phyloP scores from a whole-genome alignment of 2,797 vertebrate species.

The Lagorchestes hirsutus region DNA sequence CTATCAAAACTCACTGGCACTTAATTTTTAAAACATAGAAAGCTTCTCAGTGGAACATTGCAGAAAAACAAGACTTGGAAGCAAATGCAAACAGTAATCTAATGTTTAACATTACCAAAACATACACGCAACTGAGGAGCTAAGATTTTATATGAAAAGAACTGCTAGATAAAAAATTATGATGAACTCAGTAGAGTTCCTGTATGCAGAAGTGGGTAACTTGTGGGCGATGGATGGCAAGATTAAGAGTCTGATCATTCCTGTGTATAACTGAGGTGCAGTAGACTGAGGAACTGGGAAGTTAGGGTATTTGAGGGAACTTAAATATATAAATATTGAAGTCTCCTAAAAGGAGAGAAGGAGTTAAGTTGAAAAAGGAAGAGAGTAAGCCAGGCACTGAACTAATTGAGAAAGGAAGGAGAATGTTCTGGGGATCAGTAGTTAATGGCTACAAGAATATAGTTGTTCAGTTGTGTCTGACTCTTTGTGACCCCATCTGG shows the following conservation, averaged over 20 bases:
- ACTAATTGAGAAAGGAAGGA: background rate
- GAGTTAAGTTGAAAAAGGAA: background rate
- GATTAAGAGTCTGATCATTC: background rate
- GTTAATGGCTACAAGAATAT: background rate
- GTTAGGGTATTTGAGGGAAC: background rate
- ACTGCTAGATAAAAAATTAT: background rate
- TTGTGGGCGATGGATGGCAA: background rate
- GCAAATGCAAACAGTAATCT: background rate
- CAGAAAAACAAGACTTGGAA: background rate
- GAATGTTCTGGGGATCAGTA: background rate
- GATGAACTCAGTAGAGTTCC: background rate
- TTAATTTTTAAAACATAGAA: background rate
- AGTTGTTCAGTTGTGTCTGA: background rate
- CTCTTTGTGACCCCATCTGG: background rate
- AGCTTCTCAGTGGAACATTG: background rate
- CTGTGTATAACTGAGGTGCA: background rate
- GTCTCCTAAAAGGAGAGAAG: background rate
- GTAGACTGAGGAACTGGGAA: background rate
- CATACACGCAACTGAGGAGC: background rate
- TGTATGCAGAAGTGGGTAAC: background rate
- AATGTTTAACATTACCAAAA: background rate
- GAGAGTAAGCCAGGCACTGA: background rate
- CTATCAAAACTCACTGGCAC: background rate
- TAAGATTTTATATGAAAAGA: background rate
- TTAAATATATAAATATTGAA: background rate